Percentiles rank a stretch among this genome's conserved stretches.
Evolutionary conservation across 1,140 invertebrate genomes (phyloP).

Genomic region (Phymastichus coffea): DNA sequence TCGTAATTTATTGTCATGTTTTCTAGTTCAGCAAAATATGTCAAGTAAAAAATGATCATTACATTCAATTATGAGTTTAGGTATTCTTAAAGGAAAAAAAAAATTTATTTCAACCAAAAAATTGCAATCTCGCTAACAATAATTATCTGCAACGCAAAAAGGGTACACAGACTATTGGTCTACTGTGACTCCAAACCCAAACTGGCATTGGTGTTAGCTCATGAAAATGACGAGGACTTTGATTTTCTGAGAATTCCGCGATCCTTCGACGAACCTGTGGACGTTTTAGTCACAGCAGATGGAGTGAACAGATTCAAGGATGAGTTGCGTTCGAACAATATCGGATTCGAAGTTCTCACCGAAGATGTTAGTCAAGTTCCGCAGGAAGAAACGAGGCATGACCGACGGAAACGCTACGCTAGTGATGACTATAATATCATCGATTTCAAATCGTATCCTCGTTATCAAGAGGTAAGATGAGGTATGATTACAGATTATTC

Average conservation of each 20-base stretch:
- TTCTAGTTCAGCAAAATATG: too few relatives aligned
- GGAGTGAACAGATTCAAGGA: conserved; percentile 32
- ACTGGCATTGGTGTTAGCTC: conserved; percentile 28
- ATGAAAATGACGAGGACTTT: conserved; percentile 33
- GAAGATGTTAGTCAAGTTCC: conserved; percentile 36
- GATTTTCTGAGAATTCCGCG: conserved; percentile 36
- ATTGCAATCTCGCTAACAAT: too few relatives aligned
- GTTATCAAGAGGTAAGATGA: conserved; percentile 39
- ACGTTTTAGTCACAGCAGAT: conserved; percentile 39
- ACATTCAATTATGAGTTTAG: too few relatives aligned
- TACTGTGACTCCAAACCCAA: conserved; percentile 29
- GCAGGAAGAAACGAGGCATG: conserved; percentile 30
- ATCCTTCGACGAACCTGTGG: conserved; percentile 23
- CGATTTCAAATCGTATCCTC: conserved; percentile 37
- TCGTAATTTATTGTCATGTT: too few relatives aligned
- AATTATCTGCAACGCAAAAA: too few relatives aligned
- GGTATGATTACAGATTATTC: too few relatives aligned
- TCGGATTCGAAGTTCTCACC: conserved; percentile 33
- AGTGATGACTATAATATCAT: background rate
- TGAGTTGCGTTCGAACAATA: conserved; percentile 27
- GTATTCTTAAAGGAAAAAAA: too few relatives aligned
- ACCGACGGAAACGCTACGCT: conserved; percentile 18
- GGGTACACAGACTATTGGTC: conserved; percentile 37
- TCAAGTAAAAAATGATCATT: too few relatives aligned
- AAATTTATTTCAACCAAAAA: too few relatives aligned